phyloP scores from a whole-genome alignment of 2,113 vertebrate species.

The Sciurus niger region DNA sequence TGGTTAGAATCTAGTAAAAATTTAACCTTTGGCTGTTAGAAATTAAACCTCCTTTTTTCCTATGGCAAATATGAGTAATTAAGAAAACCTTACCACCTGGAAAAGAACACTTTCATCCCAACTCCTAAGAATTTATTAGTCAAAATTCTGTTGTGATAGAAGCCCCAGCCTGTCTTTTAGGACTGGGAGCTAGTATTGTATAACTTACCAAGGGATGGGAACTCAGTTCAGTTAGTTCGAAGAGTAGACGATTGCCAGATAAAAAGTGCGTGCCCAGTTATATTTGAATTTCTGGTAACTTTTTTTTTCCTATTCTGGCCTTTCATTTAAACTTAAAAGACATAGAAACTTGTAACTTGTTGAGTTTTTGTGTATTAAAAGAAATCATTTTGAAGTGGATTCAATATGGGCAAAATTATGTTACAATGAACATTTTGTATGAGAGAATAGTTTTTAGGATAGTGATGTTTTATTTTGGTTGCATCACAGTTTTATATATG shows the following conservation, averaged over 20 bases:
- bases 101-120: background rate
- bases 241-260: background rate
- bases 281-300: background rate
- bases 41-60: constrained; percentile 50
- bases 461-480: constrained; percentile 12
- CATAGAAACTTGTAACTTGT: constrained; percentile 30
- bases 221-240: constrained; percentile 12
- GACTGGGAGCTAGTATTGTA: background rate
- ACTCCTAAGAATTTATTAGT: background rate
- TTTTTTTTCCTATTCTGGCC: background rate
- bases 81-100: background rate
- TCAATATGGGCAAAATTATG: constrained; percentile 12
- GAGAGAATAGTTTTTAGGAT: constrained; percentile 57
- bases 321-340: constrained; percentile 33
- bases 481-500: background rate
- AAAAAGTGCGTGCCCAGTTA: background rate
- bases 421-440: constrained; percentile 33
- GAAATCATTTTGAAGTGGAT: constrained; percentile 11
- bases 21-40: constrained; percentile 56
- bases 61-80: background rate
- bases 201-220: background rate
- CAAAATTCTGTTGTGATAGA: constrained; percentile 6
- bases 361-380: constrained; percentile 59
- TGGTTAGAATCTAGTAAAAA: background rate
- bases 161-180: background rate